phyloP scores from a whole-genome alignment of 2,113 vertebrate species.

The Puffinus mauretanicus region DNA sequence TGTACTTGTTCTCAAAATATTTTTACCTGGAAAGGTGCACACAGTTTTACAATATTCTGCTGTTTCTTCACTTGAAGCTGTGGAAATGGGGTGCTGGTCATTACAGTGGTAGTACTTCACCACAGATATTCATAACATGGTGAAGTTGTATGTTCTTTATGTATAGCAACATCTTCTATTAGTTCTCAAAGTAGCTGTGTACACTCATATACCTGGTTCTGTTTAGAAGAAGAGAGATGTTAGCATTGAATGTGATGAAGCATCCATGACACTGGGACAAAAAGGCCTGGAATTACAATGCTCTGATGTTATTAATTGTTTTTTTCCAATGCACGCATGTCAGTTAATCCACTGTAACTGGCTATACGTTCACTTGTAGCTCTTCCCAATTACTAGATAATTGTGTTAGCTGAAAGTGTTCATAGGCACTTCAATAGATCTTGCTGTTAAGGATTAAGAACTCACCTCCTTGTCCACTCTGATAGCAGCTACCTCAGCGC shows the following conservation, averaged over 20 bases:
- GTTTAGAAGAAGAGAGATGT: background rate
- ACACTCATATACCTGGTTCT: background rate
- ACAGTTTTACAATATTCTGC: rapidly evolving
- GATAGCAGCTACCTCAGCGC: background rate
- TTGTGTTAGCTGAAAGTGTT: background rate
- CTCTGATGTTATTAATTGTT: background rate
- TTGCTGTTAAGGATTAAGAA: background rate
- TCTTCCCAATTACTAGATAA: background rate
- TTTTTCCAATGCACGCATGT: background rate
- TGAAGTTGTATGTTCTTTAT: background rate
- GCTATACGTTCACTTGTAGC: rapidly evolving
- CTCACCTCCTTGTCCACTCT: background rate
- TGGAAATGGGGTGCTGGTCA: background rate
- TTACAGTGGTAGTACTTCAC: background rate
- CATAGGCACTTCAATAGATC: background rate
- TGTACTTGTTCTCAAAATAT: background rate
- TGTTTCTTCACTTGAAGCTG: background rate
- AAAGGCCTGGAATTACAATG: background rate
- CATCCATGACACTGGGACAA: background rate
- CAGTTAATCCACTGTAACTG: background rate
- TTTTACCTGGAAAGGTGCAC: background rate
- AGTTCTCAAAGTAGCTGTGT: background rate
- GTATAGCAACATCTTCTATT: background rate
- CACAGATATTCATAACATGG: background rate
- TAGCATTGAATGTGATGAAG: background rate